Conservation (phyloP, 1,140 invertebrate species). For the Trypoxylus dichotomus region DNA sequence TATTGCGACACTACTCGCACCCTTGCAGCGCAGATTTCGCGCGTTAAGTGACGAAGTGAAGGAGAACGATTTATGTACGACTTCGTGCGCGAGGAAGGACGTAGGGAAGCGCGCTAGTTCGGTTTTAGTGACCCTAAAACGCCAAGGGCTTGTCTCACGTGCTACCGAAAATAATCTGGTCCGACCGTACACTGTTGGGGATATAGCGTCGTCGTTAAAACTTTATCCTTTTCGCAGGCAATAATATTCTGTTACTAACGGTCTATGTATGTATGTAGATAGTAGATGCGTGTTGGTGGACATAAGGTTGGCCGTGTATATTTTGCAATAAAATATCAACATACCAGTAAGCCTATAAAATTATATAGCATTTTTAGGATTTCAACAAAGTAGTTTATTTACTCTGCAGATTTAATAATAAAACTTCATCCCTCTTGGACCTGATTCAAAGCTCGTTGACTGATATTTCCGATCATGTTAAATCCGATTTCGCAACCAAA, state of each 20-base stretch:
- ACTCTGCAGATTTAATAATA: too few species aligned
- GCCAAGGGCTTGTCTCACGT: not conserved
- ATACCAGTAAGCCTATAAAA: too few species aligned
- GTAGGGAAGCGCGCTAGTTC: not conserved
- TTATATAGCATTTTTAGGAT: too few species aligned
- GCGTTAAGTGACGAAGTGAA: not conserved
- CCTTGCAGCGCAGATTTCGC: not conserved
- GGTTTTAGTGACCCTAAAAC: not conserved
- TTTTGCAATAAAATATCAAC: too few species aligned
- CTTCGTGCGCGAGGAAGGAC: not conserved
- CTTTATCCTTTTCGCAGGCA: not conserved
- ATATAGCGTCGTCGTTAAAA: not conserved
- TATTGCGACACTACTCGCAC: not conserved
- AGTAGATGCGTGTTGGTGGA: too few species aligned
- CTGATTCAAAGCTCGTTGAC: too few species aligned
- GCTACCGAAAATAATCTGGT: constrained; percentile 6
- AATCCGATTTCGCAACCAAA: too few species aligned
- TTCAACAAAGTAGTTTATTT: too few species aligned
- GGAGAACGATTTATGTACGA: not conserved
- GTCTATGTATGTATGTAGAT: too few species aligned
- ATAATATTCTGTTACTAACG: not conserved
- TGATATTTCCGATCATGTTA: too few species aligned
- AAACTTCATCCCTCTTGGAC: too few species aligned
- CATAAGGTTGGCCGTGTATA: too few species aligned
- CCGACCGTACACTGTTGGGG: not conserved